Evolutionary conservation across 1,140 invertebrate species (phyloP).

Genomic region (Calephelis virginiensis): DNA sequence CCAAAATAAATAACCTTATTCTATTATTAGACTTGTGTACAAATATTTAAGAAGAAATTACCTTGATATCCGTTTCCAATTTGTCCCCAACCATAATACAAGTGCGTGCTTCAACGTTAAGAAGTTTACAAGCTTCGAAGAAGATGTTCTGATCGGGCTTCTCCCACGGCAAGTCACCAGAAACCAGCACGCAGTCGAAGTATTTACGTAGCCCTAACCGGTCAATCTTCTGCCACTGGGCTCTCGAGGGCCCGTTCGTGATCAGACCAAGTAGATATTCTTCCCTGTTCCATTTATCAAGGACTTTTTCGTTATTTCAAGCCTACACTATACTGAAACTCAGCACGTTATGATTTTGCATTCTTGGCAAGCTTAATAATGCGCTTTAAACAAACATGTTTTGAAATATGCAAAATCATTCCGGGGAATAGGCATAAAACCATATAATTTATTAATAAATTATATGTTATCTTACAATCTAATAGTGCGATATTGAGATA

Average conservation of each 20-base stretch:
- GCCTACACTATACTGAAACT: conserved; percentile 59
- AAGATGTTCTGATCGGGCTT: conserved; percentile 90
- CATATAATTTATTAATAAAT: conserved; percentile 54
- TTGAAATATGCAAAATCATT: conserved; percentile 33
- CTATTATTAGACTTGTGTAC: no score
- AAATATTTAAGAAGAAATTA: conserved; percentile 34
- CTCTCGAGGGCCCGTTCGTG: conserved; percentile 89
- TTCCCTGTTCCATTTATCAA: conserved; percentile 74
- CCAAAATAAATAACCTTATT: no score
- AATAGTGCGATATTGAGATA: conserved; percentile 47
- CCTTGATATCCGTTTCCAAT: conserved; percentile 89
- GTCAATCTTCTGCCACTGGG: conserved; percentile 92
- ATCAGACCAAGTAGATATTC: conserved; percentile 88
- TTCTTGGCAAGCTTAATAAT: background rate
- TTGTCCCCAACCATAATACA: conserved; percentile 94
- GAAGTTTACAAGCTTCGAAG: conserved; percentile 85
- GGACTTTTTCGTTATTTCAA: conserved; percentile 58
- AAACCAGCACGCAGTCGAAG: conserved; percentile 89
- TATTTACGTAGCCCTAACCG: conserved; percentile 82
- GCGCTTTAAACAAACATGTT: conserved; percentile 14
- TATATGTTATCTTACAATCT: conserved; percentile 51
- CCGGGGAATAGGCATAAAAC: conserved; percentile 32
- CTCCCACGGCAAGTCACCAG: conserved; percentile 90
- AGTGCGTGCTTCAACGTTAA: conserved; percentile 84
- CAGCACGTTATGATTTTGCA: conserved; percentile 48